These are phyloP conservation scores for Anomalospiza imberbis DNA, from an alignment of 2,797 vertebrate species.

Conservation along the genomic window DNA sequence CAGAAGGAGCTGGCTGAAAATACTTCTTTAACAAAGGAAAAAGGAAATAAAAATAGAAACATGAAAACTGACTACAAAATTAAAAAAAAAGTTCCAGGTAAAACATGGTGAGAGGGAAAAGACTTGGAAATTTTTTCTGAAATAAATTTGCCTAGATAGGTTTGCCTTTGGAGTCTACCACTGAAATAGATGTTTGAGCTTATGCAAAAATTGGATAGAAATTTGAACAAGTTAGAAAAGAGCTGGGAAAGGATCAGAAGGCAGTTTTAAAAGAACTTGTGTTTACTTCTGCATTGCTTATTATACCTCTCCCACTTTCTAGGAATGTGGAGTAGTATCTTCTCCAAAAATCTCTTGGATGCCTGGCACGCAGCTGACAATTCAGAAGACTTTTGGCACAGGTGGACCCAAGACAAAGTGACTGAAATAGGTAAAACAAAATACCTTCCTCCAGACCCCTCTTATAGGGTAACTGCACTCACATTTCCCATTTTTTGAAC, in stretches of 20 bases:
- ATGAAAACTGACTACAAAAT: background rate
- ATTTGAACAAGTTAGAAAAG: background rate
- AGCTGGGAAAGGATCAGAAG: background rate
- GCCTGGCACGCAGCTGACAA: slow-evolving; percentile 76
- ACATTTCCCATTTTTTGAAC: background rate
- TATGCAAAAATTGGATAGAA: background rate
- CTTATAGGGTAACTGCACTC: background rate
- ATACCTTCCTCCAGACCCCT: background rate
- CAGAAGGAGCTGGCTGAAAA: background rate
- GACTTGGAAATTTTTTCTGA: background rate
- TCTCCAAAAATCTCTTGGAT: slow-evolving; percentile 80
- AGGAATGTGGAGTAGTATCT: slow-evolving; percentile 83
- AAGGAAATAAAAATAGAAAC: background rate
- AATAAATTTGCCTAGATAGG: background rate
- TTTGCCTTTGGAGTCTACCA: background rate
- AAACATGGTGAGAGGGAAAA: background rate
- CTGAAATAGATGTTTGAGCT: background rate
- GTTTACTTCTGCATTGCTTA: background rate
- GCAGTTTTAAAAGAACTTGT: background rate
- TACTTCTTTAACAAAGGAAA: background rate
- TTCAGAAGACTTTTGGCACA: slow-evolving; percentile 77
- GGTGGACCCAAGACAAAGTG: slow-evolving; percentile 74
- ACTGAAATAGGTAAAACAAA: slow-evolving; percentile 73
- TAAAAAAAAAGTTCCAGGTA: background rate
- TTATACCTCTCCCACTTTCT: background rate